Evolutionary conservation across 1,140 invertebrate species (phyloP).

Genomic region (Megalonaias nervosa): DNA sequence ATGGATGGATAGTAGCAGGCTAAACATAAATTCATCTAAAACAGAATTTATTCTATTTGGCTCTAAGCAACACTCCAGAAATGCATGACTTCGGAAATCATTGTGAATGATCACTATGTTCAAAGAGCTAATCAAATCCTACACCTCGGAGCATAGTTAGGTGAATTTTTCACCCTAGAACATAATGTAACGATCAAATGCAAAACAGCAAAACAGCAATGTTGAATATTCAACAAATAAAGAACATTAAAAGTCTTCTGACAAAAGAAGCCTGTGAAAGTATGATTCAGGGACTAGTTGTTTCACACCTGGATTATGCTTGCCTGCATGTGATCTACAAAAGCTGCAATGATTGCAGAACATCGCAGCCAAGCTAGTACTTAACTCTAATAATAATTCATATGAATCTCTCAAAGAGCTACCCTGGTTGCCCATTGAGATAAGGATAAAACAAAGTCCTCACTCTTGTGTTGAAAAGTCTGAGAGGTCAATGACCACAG

Average conservation of each 20-base stretch:
- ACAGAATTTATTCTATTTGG: conserved; percentile 1
- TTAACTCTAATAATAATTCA: too few species aligned
- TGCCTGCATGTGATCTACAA: not conserved
- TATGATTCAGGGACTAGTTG: not conserved
- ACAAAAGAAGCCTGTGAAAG: not conserved
- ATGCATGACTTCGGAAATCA: not conserved
- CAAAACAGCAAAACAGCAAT: conserved; percentile 3
- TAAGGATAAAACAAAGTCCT: not conserved
- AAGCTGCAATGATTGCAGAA: not conserved
- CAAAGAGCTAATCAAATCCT: not conserved
- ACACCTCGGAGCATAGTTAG: not conserved
- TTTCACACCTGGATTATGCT: not conserved
- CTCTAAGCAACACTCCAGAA: not conserved
- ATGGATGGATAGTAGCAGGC: not conserved
- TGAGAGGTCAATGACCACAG: not conserved
- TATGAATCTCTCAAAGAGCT: too few species aligned
- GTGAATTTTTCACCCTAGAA: not conserved
- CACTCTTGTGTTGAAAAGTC: not conserved
- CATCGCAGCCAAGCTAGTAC: not conserved
- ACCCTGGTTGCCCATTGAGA: too few species aligned
- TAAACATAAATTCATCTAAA: not conserved
- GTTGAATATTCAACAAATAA: not conserved
- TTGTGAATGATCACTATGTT: not conserved
- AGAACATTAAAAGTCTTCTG: not conserved
- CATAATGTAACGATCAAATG: not conserved